A percentile compares a stretch with the other conserved stretches of the same genome.
Conservation (phyloP, 2,888 invertebrate genomes). For the Troides helena region DNA sequence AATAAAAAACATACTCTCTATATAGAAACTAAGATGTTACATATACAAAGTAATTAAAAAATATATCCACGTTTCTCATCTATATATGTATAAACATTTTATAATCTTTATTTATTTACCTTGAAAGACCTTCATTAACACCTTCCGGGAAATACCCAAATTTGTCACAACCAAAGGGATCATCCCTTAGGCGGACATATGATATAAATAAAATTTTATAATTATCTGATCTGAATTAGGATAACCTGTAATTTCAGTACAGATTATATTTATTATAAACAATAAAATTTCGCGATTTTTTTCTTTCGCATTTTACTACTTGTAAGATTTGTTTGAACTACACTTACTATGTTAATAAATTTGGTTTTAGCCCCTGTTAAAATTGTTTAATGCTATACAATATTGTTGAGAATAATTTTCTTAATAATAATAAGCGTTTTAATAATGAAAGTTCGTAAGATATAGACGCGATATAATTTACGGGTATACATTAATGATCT, state of each 20-base stretch:
- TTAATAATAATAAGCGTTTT: neutral
- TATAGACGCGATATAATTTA: neutral
- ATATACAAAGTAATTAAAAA: too few relatives aligned
- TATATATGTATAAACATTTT: neutral
- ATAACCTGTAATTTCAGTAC: neutral
- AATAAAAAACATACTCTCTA: too few relatives aligned
- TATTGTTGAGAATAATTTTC: too few relatives aligned
- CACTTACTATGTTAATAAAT: too few relatives aligned
- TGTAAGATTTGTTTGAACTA: too few relatives aligned
- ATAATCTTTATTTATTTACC: neutral
- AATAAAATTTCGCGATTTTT: too few relatives aligned
- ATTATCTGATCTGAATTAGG: neutral
- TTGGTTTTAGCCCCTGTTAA: too few relatives aligned
- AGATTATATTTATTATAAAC: neutral
- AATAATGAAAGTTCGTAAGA: neutral
- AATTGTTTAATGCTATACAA: too few relatives aligned
- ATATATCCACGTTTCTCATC: too few relatives aligned
- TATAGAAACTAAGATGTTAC: too few relatives aligned
- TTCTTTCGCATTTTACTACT: too few relatives aligned
- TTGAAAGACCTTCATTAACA: neutral
- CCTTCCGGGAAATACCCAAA: neutral
- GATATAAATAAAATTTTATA: neutral
- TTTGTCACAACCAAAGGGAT: neutral
- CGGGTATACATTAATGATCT: conserved; percentile 6
- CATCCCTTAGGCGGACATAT: neutral